These are phyloP conservation scores for Illadopsis cleaveri DNA, from an alignment of 2,113 vertebrate species.

Conservation along the genomic window DNA sequence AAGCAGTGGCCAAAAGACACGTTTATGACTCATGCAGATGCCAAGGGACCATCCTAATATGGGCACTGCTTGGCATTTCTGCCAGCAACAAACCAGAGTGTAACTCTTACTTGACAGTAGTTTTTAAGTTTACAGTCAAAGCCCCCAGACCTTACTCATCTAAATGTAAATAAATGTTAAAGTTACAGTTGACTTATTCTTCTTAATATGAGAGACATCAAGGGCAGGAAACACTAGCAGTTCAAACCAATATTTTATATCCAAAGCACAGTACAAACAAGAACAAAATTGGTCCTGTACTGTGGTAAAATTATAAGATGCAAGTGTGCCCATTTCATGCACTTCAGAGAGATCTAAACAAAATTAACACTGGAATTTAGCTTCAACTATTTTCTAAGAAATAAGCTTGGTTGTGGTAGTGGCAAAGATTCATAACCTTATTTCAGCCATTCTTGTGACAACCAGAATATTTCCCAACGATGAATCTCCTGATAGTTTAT, in stretches of 20 bases:
- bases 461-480: background rate
- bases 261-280: background rate
- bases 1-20: conserved; percentile 57
- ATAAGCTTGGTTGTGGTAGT: background rate
- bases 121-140: conserved; percentile 19
- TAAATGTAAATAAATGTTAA: background rate
- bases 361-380: background rate
- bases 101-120: background rate
- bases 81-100: background rate
- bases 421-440: background rate
- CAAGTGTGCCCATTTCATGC: background rate
- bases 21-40: conserved; percentile 52
- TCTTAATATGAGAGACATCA: background rate
- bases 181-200: background rate
- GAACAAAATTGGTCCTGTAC: background rate
- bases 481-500: background rate
- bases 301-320: background rate
- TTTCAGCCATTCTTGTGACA: background rate
- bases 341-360: background rate
- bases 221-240: background rate
- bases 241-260: background rate
- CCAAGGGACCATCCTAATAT: conserved; percentile 52
- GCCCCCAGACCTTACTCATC: background rate
- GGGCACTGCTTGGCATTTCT: conserved; percentile 38
- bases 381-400: background rate